These are phyloP conservation scores for Calliopum simillimum DNA, from an alignment of 2,888 invertebrate species.

Conservation along the genomic window DNA sequence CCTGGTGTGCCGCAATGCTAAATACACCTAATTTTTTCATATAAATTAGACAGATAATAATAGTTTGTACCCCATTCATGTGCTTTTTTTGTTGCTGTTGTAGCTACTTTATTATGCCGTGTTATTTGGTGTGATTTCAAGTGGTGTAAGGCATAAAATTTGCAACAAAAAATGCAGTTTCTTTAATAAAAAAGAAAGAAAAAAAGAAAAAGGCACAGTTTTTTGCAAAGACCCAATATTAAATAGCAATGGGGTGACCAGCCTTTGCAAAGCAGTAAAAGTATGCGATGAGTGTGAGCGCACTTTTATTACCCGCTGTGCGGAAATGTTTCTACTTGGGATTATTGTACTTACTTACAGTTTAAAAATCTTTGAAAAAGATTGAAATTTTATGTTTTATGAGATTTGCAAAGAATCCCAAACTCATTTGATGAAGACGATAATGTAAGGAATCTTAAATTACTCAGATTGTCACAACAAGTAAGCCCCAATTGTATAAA, in stretches of 20 bases:
- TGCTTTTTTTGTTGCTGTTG: slow-evolving; percentile 36
- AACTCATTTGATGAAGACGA: too few relatives aligned
- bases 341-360: too few relatives aligned
- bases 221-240: not conserved
- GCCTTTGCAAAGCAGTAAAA: not conserved
- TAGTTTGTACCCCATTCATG: slow-evolving; percentile 52
- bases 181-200: not conserved
- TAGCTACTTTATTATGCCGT: slow-evolving; percentile 17
- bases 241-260: not conserved
- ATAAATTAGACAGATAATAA: slow-evolving; percentile 62
- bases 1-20: slow-evolving; percentile 50
- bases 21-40: slow-evolving; percentile 63
- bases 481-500: too few relatives aligned
- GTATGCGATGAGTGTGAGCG: not conserved
- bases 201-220: too few relatives aligned
- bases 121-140: slow-evolving; percentile 49
- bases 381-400: too few relatives aligned
- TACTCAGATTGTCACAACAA: too few relatives aligned
- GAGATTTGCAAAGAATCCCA: too few relatives aligned
- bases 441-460: too few relatives aligned
- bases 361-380: too few relatives aligned
- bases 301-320: not conserved
- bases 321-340: not conserved
- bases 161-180: slow-evolving; percentile 28
- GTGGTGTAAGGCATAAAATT: slow-evolving; percentile 58